Conservation (phyloP, 2,888 invertebrate genomes). For the Cremastobaeus sp. region DNA sequence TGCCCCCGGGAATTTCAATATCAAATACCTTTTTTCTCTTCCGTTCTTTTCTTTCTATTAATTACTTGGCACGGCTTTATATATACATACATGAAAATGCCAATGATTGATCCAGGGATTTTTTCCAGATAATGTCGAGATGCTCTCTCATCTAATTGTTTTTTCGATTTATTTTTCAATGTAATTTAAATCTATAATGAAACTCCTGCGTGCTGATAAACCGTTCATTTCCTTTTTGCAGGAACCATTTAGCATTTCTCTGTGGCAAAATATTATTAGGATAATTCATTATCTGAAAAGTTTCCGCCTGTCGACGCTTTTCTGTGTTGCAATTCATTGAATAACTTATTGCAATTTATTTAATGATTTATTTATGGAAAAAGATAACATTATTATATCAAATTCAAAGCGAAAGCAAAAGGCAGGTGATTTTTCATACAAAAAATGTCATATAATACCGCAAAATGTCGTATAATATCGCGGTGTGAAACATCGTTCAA, state of each 20-base stretch:
- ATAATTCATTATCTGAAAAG: no score
- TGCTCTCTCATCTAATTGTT: conserved; percentile 13
- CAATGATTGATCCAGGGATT: conserved; percentile 18
- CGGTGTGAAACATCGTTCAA: no score
- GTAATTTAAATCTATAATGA: background rate
- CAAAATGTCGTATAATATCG: no score
- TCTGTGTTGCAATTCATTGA: no score
- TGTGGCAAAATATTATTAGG: background rate
- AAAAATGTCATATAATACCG: no score
- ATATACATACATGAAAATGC: conserved; percentile 13
- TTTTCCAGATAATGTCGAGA: background rate
- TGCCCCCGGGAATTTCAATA: conserved; percentile 37
- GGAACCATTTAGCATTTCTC: no score
- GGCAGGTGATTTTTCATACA: no score
- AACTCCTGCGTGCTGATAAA: conserved; percentile 7
- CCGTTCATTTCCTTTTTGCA: background rate
- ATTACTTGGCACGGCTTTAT: conserved; percentile 17
- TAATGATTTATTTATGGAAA: no score
- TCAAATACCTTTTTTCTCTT: conserved; percentile 27
- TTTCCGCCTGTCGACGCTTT: no score
- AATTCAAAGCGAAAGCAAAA: no score
- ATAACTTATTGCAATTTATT: no score
- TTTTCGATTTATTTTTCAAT: conserved; percentile 9
- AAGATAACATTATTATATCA: no score
- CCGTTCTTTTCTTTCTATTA: conserved; percentile 12